A percentile compares a stretch with the other conserved stretches of the same genome.
phyloP scores from a whole-genome alignment of 1,140 invertebrate species.

The Sarcophaga bullata region DNA sequence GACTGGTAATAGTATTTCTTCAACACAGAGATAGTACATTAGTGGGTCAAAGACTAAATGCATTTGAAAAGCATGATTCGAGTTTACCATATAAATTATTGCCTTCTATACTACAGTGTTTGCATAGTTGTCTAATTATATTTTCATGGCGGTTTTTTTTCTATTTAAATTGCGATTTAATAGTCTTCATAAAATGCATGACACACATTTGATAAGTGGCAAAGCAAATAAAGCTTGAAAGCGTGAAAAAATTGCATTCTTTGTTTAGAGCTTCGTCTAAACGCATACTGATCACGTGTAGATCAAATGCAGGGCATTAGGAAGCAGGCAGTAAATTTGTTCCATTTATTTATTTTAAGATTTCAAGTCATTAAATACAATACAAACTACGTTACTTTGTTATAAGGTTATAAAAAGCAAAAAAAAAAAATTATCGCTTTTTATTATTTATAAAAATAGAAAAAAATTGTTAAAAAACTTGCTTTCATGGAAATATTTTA shows the following conservation, averaged over 20 bases:
- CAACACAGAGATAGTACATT: neutral
- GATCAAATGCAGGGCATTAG: neutral
- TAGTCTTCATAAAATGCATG: neutral
- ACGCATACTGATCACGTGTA: conserved; percentile 9
- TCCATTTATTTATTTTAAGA: neutral
- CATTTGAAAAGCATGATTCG: neutral
- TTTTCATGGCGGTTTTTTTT: neutral
- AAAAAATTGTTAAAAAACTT: too few species aligned
- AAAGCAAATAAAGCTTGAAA: too few species aligned
- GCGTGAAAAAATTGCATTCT: neutral
- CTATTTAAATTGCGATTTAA: neutral
- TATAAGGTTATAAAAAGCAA: too few species aligned
- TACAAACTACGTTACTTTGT: neutral
- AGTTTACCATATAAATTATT: too few species aligned
- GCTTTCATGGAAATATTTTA: too few species aligned
- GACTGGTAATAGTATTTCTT: too few species aligned
- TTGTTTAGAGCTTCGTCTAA: neutral
- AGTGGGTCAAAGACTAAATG: neutral
- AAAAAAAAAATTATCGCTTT: too few species aligned
- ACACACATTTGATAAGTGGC: conserved; percentile 3
- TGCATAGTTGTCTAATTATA: too few species aligned
- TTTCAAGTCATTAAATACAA: neutral
- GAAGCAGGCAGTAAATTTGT: neutral
- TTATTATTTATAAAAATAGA: too few species aligned
- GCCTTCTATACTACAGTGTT: too few species aligned